Conservation (phyloP, 2,797 vertebrate species). For the Notoglanidium macrostoma region DNA sequence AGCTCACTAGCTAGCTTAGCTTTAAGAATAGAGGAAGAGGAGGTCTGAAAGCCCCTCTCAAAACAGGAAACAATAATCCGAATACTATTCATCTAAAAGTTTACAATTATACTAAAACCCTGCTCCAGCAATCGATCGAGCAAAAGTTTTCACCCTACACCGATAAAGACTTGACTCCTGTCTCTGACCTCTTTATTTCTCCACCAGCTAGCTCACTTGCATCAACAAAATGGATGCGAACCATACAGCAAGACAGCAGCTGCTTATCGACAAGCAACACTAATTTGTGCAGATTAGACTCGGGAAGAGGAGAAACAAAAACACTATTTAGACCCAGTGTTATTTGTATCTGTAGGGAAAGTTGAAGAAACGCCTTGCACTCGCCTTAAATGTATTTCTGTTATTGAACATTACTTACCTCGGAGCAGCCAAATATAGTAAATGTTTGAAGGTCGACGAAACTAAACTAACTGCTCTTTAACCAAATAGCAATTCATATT, state of each 20-base stretch:
- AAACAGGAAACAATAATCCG: conserved; percentile 78
- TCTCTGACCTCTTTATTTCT: conserved; percentile 18
- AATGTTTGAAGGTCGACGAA: neutral
- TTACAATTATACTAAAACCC: neutral
- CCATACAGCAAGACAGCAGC: conserved; percentile 44
- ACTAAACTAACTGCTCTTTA: neutral
- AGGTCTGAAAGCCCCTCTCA: conserved; percentile 76
- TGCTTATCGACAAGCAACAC: conserved; percentile 18
- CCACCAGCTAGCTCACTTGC: conserved; percentile 43
- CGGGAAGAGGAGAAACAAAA: too few species aligned
- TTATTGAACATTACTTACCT: neutral
- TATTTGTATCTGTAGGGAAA: neutral
- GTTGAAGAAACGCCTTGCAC: neutral
- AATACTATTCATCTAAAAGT: conserved; percentile 38
- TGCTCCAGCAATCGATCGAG: neutral
- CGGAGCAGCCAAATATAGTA: neutral
- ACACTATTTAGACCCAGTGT: too few species aligned
- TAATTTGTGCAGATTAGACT: neutral
- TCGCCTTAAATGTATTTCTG: neutral
- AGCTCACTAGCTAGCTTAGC: conserved; percentile 58
- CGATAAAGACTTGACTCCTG: neutral
- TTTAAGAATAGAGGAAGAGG: conserved; percentile 79
- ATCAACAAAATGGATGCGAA: conserved; percentile 65
- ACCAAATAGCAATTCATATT: neutral
- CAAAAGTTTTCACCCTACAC: neutral